Conservation (phyloP, 2,888 invertebrate species). For the Eristalis pertinax region DNA sequence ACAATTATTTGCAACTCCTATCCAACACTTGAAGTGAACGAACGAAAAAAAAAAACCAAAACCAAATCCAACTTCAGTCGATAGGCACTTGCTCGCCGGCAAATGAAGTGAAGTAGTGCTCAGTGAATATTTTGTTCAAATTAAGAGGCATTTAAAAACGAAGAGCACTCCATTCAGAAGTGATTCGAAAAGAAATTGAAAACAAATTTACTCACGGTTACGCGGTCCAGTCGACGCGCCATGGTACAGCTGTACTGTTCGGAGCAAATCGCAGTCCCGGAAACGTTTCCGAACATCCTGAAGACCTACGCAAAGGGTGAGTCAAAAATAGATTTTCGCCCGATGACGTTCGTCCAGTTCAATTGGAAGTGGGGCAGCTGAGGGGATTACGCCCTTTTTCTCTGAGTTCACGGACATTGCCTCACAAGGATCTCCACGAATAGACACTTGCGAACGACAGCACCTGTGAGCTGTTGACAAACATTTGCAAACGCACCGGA, state of each 20-base stretch:
- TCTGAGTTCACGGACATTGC: background rate
- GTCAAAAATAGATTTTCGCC: conserved; percentile 28
- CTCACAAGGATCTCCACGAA: too few relatives aligned
- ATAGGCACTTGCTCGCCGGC: background rate
- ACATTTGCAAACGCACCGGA: too few relatives aligned
- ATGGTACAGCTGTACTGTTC: conserved; percentile 70
- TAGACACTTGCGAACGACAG: too few relatives aligned
- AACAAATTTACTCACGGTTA: conserved; percentile 9
- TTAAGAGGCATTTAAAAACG: background rate
- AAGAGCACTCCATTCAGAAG: conserved; percentile 19
- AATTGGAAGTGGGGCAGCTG: too few relatives aligned
- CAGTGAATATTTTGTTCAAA: background rate
- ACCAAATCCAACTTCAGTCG: conserved; percentile 15
- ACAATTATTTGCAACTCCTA: conserved; percentile 35
- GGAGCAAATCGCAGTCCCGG: conserved; percentile 71
- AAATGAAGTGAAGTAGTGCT: background rate
- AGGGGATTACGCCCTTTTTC: background rate
- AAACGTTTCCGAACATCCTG: conserved; percentile 70
- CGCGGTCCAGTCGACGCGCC: conserved; percentile 26
- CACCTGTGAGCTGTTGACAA: too few relatives aligned
- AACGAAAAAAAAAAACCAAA: background rate
- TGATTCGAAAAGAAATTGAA: background rate
- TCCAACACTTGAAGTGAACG: conserved; percentile 17
- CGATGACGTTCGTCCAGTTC: background rate
- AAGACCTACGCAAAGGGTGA: conserved; percentile 72